Percentiles rank a stretch among this genome's conserved stretches.
phyloP scores from a whole-genome alignment of 2,113 vertebrate genomes.

The Zingel zingel region DNA sequence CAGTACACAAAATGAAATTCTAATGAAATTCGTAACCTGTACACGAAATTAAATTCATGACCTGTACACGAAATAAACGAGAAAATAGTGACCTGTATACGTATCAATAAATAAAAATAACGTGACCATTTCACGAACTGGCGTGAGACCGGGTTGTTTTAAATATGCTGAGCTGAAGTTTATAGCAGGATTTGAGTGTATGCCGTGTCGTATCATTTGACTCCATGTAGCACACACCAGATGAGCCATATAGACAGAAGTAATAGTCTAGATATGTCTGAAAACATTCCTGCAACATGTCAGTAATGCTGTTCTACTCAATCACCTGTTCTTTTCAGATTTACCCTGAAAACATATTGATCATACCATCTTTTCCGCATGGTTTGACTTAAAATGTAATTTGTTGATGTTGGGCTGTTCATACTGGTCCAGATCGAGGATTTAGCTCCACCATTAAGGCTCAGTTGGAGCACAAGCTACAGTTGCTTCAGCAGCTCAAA shows the following conservation, averaged over 20 bases:
- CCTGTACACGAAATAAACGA: too few relatives aligned
- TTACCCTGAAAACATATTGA: conserved; percentile 16
- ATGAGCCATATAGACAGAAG: background rate
- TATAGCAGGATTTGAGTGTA: too few relatives aligned
- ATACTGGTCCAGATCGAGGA: conserved; percentile 46
- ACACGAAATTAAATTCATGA: too few relatives aligned
- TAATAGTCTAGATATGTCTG: background rate
- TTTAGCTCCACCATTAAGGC: conserved; percentile 50
- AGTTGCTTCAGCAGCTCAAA: conserved; percentile 60
- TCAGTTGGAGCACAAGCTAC: conserved; percentile 37
- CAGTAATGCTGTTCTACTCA: background rate
- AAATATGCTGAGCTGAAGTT: too few relatives aligned
- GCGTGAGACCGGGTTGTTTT: too few relatives aligned
- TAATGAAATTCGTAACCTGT: too few relatives aligned
- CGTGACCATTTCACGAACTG: too few relatives aligned
- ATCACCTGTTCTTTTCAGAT: background rate
- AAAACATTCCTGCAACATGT: background rate
- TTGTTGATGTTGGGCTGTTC: conserved; percentile 37
- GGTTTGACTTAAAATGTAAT: conserved; percentile 28
- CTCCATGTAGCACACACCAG: background rate
- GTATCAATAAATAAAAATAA: too few relatives aligned
- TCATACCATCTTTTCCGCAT: conserved; percentile 15
- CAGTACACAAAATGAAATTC: too few relatives aligned
- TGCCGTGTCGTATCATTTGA: too few relatives aligned
- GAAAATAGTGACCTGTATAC: too few relatives aligned